phyloP scores from a whole-genome alignment of 2,113 vertebrate genomes.

The Noturus placidus region DNA sequence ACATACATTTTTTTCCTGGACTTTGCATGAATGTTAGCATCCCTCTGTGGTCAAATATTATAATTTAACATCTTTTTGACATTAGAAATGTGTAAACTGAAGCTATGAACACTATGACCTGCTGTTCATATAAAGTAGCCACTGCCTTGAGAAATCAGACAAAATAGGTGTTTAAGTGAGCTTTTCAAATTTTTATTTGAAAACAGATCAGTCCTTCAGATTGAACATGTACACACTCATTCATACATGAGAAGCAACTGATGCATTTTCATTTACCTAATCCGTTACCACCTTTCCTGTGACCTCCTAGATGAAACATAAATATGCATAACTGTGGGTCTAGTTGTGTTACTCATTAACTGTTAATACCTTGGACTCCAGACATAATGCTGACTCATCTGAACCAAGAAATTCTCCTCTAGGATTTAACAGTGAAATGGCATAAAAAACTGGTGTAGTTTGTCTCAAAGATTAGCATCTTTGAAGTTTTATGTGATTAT shows the following conservation, averaged over 20 bases:
- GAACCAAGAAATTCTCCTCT: neutral
- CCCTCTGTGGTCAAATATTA: neutral
- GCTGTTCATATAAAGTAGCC: neutral
- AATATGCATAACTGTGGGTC: slow-evolving; percentile 22
- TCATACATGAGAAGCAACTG: slow-evolving; percentile 32
- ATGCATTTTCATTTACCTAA: slow-evolving; percentile 36
- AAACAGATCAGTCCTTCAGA: neutral
- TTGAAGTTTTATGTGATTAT: neutral
- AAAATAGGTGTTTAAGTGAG: neutral
- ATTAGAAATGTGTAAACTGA: neutral
- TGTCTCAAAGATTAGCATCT: neutral
- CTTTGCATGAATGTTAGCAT: neutral
- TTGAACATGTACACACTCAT: neutral
- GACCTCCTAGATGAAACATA: slow-evolving; percentile 6
- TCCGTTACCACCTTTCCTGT: neutral
- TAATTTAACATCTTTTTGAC: neutral
- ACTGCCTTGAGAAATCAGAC: neutral
- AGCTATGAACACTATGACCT: neutral
- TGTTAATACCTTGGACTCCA: slow-evolving; percentile 47
- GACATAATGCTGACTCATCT: neutral
- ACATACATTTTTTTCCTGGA: neutral
- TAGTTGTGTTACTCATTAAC: slow-evolving; percentile 51
- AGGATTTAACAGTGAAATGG: neutral
- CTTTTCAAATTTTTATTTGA: slow-evolving; percentile 9
- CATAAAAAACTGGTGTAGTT: neutral